Evolutionary conservation across 30 jellyfish, hydroid and myxozoan species (phyloP), one percentile per base, ranked within the genome.

Genomic region (Pseudorhiza aurosa): DNA sequence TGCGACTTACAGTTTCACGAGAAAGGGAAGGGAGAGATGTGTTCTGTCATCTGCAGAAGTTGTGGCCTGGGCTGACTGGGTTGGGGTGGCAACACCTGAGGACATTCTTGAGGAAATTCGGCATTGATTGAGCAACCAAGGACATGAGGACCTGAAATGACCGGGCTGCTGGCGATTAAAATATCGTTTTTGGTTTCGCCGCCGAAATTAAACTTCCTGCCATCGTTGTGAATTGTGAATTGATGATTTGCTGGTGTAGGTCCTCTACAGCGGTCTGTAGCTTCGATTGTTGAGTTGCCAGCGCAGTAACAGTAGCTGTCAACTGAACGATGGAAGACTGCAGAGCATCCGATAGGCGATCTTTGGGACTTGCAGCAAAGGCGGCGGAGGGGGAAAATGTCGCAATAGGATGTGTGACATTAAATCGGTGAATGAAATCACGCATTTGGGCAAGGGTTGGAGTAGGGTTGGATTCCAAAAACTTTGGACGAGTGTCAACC

Each of bases 341-440:
- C n/a, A n/a, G n/a, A n/a, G n/a, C n/a, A n/a, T n/a, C 7, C 63
- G n/a, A 2, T 5, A 29, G 22, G n/a, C 22, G 63, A 25, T 49
- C 10, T 14, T 25, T 49, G 63, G 63, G n/a, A 25, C n/a, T 4
- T 6, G 63, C 63, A 49, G 63, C 22, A 25, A 58, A 36, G 17
- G 74, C 74, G 74, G 74, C 74, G 46, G 74, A 12, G 63, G 2
- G 60, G 79, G 79, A 36, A 15, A 64, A n/a, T n/a, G n/a, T n/a
- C n/a, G n/a, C n/a, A n/a, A n/a, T n/a, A n/a, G n/a, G n/a, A n/a
- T n/a, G n/a, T n/a, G n/a, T n/a, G n/a, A n/a, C n/a, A n/a, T n/a
- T n/a, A n/a, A n/a, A n/a, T n/a, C n/a, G n/a, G n/a, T n/a, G n/a
- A n/a, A n/a, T n/a, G n/a, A n/a, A n/a, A n/a, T n/a, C n/a, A n/a